Conservation (phyloP, 2,797 vertebrate species). For the Florisuga fusca region DNA sequence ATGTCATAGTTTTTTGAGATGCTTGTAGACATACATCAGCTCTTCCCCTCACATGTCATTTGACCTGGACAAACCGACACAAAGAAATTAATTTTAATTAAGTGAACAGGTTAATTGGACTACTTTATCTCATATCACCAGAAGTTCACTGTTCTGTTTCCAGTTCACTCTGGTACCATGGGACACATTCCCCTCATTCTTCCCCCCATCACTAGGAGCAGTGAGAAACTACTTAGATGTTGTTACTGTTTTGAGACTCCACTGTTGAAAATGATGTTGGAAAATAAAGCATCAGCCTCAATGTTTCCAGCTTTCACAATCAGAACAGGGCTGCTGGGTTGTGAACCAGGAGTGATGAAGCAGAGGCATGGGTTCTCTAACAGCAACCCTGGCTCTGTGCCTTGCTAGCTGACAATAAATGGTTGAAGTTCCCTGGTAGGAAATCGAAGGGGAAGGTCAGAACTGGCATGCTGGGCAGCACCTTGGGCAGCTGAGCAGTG, state of each 20-base stretch:
- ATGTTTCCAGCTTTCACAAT: background rate
- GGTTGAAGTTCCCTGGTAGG: background rate
- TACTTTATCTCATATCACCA: background rate
- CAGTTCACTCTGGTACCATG: background rate
- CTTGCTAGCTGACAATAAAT: background rate
- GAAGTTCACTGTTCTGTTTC: background rate
- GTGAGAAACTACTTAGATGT: background rate
- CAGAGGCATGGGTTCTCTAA: background rate
- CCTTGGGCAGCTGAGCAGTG: background rate
- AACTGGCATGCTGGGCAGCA: background rate
- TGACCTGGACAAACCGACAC: background rate
- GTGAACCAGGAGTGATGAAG: background rate
- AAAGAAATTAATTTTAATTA: background rate
- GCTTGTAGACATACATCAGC: background rate
- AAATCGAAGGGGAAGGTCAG: background rate
- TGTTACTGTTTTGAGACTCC: background rate
- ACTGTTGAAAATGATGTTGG: background rate
- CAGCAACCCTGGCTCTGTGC: background rate
- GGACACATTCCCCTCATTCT: background rate
- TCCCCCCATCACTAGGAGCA: background rate
- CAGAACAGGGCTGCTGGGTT: background rate
- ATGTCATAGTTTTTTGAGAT: background rate
- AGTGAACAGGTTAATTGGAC: background rate
- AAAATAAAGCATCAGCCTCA: background rate
- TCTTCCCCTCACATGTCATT: background rate